phyloP scores from a whole-genome alignment of 2,113 vertebrate genomes.

The Rhinichthys klamathensis region DNA sequence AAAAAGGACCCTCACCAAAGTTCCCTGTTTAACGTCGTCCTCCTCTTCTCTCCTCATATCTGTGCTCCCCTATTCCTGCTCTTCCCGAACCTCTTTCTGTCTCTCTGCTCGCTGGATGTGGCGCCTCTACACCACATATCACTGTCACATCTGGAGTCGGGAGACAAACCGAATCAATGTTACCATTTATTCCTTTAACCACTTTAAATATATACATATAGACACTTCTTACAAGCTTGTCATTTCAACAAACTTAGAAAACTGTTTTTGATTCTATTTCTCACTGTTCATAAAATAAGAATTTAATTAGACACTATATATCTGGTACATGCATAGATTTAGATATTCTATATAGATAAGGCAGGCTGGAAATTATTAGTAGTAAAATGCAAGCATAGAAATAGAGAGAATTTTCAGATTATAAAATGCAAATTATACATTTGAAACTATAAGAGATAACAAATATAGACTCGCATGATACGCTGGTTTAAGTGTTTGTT shows the following conservation, averaged over 20 bases:
- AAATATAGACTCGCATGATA: not conserved
- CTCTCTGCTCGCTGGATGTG: slow-evolving; percentile 33
- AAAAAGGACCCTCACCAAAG: slow-evolving; percentile 62
- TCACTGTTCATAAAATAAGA: not conserved
- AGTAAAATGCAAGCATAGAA: slow-evolving; percentile 23
- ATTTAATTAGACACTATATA: slow-evolving; percentile 29
- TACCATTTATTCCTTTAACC: not conserved
- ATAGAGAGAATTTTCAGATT: not conserved
- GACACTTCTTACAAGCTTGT: not conserved
- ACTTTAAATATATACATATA: slow-evolving; percentile 6
- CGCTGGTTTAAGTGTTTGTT: not conserved
- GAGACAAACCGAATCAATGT: slow-evolving; percentile 17
- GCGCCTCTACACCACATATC: slow-evolving; percentile 27
- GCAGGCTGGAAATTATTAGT: slow-evolving; percentile 21
- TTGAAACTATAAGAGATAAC: slow-evolving; percentile 22
- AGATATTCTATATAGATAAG: slow-evolving; percentile 28
- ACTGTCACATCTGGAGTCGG: slow-evolving; percentile 41
- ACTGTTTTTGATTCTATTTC: not conserved
- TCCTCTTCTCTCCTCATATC: slow-evolving; percentile 33
- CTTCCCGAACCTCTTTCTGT: not conserved
- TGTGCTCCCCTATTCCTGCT: slow-evolving; percentile 22
- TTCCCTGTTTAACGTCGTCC: slow-evolving; percentile 25
- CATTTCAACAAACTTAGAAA: slow-evolving; percentile 8
- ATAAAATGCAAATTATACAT: not conserved
- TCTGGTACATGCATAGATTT: slow-evolving; percentile 1